Conservation (phyloP, 2,113 vertebrate genomes). For the Polypterus bichir region DNA sequence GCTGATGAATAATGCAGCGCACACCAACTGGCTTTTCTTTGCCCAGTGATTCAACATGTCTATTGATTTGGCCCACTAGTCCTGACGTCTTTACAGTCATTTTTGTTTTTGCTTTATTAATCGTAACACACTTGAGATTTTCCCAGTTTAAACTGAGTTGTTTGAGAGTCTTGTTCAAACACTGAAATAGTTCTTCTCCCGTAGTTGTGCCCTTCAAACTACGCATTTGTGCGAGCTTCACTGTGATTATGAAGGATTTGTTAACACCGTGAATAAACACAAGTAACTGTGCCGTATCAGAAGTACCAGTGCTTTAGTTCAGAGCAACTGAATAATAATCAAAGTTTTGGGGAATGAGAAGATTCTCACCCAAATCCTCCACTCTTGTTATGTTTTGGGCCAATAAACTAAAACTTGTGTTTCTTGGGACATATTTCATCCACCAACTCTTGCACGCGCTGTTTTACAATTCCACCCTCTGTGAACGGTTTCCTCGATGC, state of each 20-base stretch:
- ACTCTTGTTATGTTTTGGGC: constrained; percentile 23
- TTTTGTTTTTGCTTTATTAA: constrained; percentile 7
- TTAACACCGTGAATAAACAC: constrained; percentile 21
- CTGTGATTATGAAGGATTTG: constrained; percentile 17
- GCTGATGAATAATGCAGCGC: too few species aligned
- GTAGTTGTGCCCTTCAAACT: constrained; percentile 2
- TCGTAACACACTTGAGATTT: constrained; percentile 7
- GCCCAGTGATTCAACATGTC: too few species aligned
- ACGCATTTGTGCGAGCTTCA: constrained; percentile 7
- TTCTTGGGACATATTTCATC: constrained; percentile 26
- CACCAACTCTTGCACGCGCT: constrained; percentile 16
- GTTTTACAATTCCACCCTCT: constrained; percentile 28
- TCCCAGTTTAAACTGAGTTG: constrained; percentile 7
- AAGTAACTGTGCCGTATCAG: constrained; percentile 20
- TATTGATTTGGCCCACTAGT: too few species aligned
- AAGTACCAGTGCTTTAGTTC: constrained; percentile 23
- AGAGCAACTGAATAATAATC: constrained; percentile 29
- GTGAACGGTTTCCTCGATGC: constrained; percentile 26
- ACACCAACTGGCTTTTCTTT: too few species aligned
- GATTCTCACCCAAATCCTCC: constrained; percentile 17
- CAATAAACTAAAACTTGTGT: constrained; percentile 28
- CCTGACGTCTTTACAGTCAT: constrained; percentile 7
- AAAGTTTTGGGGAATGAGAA: constrained; percentile 28
- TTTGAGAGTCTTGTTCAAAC: too few species aligned
- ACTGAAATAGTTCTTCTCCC: constrained; percentile 7